Evolutionary conservation across 2,797 vertebrate genomes (phyloP), one percentile per base, ranked within the genome.

Genomic region (Molossus alvarezi): DNA sequence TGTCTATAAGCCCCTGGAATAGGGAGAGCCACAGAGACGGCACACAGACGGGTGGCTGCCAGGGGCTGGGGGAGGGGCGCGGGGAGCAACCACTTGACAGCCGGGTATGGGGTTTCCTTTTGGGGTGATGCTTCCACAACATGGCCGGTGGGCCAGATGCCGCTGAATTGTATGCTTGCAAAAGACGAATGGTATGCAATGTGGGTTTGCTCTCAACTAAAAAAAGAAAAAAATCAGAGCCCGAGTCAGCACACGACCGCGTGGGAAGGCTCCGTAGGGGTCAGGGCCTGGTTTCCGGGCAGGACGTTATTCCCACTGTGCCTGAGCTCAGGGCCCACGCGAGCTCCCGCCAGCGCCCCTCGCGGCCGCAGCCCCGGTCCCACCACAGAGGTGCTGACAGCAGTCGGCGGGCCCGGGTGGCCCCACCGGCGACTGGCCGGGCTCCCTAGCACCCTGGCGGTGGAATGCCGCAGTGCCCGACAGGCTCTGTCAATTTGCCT

Each of bases 401-500:
- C 0, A 3, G 37, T n/a, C n/a, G 5, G 4, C 25, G 0, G 0
- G 13, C 82, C 95, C 27, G 0, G 79, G 48, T 5, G 25, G 29
- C 71, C 17, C 84, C 57, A 1, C 1, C 0, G 25, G 48, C 11
- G 25, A 0, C 0, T 21, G 5, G 3, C 79, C 86, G 9, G 15
- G 55, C 62, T 37, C 33, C 29, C 73, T 55, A 60, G 64, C 82
- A 83, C 11, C 2, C 21, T 2, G 7, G 37, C 37, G 29, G 11
- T 1, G 1, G 90, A 3, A 29, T 37, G 69, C 82, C 20, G 0
- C 0, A 0, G 21, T 12, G 33, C 88, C 13, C 15, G 94, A 69
- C 48, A 58, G 91, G 82, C 72, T 75, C 96, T 95, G 48, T 93
- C 92, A 94, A 95, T 91, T n/a, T 92, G 88, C 96, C 97, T 91